Evolutionary conservation across 37 sponge, comb jelly and placozoan species (phyloP).

Genomic region (Chondrilla cf. caribensis): DNA sequence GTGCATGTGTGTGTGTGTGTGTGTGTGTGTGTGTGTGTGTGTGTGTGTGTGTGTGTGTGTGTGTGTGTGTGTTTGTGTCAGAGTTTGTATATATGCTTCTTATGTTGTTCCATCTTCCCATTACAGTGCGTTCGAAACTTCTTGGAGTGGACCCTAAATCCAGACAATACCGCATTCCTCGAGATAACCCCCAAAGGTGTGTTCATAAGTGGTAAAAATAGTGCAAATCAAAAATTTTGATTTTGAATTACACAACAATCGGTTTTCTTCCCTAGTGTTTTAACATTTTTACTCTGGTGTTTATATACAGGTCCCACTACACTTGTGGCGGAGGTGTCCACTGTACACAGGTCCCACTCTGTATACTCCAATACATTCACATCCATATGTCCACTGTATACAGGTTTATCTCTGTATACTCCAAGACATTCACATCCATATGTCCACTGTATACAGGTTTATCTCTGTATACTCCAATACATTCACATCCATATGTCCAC

Average conservation of each 20-base stretch:
- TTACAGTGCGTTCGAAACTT: conserved; percentile 74
- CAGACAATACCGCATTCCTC: conserved; percentile 62
- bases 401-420: background rate
- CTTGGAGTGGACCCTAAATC: conserved; percentile 65
- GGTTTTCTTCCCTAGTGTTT: background rate
- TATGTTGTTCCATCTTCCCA: too few species aligned
- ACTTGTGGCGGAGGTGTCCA: too few species aligned
- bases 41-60: too few species aligned
- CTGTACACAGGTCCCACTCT: background rate
- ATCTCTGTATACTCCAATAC: background rate
- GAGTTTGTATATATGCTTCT: too few species aligned
- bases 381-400: background rate
- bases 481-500: background rate
- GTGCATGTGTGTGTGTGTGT: too few species aligned
- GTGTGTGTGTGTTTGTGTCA: too few species aligned
- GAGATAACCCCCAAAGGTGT: conserved; percentile 57
- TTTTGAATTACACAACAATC: background rate
- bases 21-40: too few species aligned
- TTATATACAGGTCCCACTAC: too few species aligned
- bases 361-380: too few species aligned
- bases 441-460: background rate
- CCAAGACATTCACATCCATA: background rate
- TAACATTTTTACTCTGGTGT: too few species aligned
- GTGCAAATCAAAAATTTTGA: background rate
- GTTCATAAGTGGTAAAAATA: too few species aligned